Evolutionary conservation across 2,113 vertebrate species (phyloP).

Genomic region (Rhinogobius similis): DNA sequence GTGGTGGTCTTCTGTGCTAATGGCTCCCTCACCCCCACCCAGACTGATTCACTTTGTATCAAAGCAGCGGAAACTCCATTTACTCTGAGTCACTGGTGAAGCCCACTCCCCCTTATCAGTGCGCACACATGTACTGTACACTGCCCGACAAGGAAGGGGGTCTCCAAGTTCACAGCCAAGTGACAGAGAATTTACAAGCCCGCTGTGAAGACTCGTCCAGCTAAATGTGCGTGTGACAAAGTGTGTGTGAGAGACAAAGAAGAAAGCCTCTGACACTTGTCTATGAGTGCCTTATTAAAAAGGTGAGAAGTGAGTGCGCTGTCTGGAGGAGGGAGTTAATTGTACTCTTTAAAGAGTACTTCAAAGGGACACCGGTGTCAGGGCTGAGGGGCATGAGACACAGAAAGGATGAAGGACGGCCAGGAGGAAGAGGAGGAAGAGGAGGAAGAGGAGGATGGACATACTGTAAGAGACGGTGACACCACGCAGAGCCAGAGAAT

Average conservation of each 20-base stretch:
- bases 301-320: conserved; percentile 83
- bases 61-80: conserved; percentile 60
- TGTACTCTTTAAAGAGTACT: conserved; percentile 80
- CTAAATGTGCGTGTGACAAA: conserved; percentile 34
- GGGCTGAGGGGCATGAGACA: conserved; percentile 68
- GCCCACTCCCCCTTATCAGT: conserved; percentile 23
- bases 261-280: conserved; percentile 61
- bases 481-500: background rate
- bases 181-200: conserved; percentile 77
- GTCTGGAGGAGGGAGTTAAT: conserved; percentile 78
- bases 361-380: conserved; percentile 77
- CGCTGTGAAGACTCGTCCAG: conserved; percentile 43
- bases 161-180: conserved; percentile 64
- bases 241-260: conserved; percentile 21
- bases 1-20: conserved; percentile 52
- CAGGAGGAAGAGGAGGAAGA: conserved; percentile 29
- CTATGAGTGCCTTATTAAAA: conserved; percentile 80
- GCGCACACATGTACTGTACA: conserved; percentile 31
- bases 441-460: conserved; percentile 14
- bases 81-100: conserved; percentile 11
- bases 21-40: conserved; percentile 53
- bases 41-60: conserved; percentile 74
- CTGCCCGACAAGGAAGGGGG: conserved; percentile 45
- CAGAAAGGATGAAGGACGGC: conserved; percentile 49
- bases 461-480: conserved; percentile 37